A percentile compares a stretch with the other conserved stretches of the same genome.
These are phyloP conservation scores for Sciaenops ocellatus DNA, from an alignment of 2,797 vertebrate species.

Conservation along the genomic window DNA sequence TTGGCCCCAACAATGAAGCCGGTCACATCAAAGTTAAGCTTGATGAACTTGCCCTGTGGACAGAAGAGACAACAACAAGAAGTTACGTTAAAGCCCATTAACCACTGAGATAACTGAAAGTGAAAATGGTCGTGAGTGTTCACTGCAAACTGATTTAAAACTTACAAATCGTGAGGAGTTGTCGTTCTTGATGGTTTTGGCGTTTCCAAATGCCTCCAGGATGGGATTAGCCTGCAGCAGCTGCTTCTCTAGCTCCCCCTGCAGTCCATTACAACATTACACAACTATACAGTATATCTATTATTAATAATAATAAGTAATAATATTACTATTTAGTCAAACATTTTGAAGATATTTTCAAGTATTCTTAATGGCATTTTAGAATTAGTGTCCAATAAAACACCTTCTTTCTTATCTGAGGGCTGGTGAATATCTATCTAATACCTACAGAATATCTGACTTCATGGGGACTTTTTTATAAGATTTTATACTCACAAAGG, in stretches of 20 bases:
- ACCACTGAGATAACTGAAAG: not conserved
- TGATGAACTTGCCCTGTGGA: constrained; percentile 96
- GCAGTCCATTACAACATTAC: not conserved
- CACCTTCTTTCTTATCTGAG: too few species aligned
- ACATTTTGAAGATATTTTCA: too few species aligned
- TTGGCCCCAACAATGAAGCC: constrained; percentile 96
- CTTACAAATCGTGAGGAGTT: constrained; percentile 96
- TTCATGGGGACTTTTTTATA: not conserved
- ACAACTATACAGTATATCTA: not conserved
- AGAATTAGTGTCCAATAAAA: too few species aligned
- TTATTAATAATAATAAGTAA: not conserved
- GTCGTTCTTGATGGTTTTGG: constrained; percentile 99
- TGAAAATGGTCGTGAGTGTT: too few species aligned
- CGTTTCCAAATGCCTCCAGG: constrained; percentile 97
- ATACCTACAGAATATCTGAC: too few species aligned
- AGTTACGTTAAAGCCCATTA: too few species aligned
- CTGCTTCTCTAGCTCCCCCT: constrained; percentile 98
- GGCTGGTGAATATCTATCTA: too few species aligned
- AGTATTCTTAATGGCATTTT: too few species aligned
- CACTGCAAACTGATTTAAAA: not conserved
- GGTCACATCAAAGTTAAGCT: constrained; percentile 98
- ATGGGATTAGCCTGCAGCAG: constrained; percentile 98
- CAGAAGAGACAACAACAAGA: constrained; percentile 24
- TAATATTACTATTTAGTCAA: too few species aligned
- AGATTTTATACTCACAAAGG: constrained; percentile 79